phyloP scores from a whole-genome alignment of 2,888 invertebrate species.

The Matsumyia berberina region DNA sequence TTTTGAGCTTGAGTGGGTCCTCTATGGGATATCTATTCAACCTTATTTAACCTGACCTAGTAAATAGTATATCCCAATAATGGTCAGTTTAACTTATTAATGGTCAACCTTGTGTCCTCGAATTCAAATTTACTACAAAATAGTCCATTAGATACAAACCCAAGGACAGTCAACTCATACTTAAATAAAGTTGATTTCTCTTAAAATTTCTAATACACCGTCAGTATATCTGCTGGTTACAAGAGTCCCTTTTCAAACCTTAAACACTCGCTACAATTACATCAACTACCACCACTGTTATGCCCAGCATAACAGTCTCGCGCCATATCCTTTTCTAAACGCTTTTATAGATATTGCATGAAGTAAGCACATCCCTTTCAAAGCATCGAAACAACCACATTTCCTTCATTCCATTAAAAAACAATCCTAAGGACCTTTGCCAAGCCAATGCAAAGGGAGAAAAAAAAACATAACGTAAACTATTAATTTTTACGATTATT shows the following conservation, averaged over 20 bases:
- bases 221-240: constrained; percentile 10
- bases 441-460: constrained; percentile 23
- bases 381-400: constrained; percentile 36
- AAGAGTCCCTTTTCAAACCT: not conserved
- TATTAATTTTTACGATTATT: constrained; percentile 72
- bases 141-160: not conserved
- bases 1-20: too few species aligned
- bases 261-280: constrained; percentile 50
- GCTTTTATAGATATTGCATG: constrained; percentile 61
- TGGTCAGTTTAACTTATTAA: too few species aligned
- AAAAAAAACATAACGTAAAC: constrained; percentile 28
- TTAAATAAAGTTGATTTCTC: not conserved
- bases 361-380: not conserved
- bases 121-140: not conserved
- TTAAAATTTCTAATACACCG: not conserved
- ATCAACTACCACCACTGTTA: constrained; percentile 12
- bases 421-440: constrained; percentile 51
- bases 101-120: not conserved
- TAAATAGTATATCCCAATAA: too few species aligned
- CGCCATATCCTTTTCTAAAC: constrained; percentile 56
- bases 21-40: too few species aligned
- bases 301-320: constrained; percentile 47
- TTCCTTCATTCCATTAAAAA: constrained; percentile 57
- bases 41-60: too few species aligned
- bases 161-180: not conserved